Evolutionary conservation across 2,888 invertebrate genomes (phyloP).

Genomic region (Rhagonycha fulva): DNA sequence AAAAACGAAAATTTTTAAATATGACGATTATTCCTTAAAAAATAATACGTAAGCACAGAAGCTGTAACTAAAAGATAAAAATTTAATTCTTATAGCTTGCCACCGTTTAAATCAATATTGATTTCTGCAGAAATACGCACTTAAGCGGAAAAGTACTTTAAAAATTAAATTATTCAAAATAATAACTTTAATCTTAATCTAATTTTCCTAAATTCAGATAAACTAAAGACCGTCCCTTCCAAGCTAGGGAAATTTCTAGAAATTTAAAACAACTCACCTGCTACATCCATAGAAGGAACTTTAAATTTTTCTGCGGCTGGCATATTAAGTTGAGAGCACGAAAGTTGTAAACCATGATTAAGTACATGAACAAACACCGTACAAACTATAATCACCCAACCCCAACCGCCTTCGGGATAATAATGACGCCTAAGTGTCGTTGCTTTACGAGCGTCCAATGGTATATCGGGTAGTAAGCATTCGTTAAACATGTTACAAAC

Average conservation of each 20-base stretch:
- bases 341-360: conserved; percentile 75
- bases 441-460: conserved; percentile 52
- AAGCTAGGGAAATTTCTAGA: not conserved
- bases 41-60: not conserved
- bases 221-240: not conserved
- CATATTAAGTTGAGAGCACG: conserved; percentile 63
- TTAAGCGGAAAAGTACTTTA: not conserved
- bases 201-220: not conserved
- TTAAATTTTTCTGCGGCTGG: conserved; percentile 65
- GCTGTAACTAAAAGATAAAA: not conserved
- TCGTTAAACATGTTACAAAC: conserved; percentile 39
- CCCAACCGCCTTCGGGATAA: conserved; percentile 88
- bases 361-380: conserved; percentile 74
- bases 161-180: not conserved
- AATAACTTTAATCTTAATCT: not conserved
- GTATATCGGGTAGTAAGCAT: conserved; percentile 45
- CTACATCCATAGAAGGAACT: conserved; percentile 64
- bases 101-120: not conserved
- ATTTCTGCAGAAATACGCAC: not conserved
- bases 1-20: not conserved
- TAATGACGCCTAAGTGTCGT: conserved; percentile 67
- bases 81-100: not conserved
- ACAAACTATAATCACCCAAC: conserved; percentile 78
- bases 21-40: not conserved
- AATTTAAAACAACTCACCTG: conserved; percentile 60